Conservation (phyloP, 2,797 vertebrate species). For the Phataginus tetradactyla region DNA sequence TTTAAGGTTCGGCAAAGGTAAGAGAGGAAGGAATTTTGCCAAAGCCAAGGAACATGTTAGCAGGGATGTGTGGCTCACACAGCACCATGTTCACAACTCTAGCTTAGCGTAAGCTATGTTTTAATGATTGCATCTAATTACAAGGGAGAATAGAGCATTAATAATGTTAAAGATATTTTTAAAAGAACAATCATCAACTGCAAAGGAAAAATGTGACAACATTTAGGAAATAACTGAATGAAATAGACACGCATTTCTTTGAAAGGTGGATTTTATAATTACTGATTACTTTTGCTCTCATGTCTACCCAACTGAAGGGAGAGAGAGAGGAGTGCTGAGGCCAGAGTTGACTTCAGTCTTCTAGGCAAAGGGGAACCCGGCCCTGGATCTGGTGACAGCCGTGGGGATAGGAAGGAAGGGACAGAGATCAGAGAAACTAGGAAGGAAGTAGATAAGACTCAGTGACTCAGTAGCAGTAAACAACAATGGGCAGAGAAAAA, state of each 20-base stretch:
- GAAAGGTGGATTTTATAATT: conserved; percentile 40
- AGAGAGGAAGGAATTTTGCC: not conserved
- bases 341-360: not conserved
- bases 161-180: conserved; percentile 42
- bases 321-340: not conserved
- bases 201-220: conserved; percentile 54
- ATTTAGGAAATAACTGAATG: conserved; percentile 41
- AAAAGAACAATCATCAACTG: conserved; percentile 52
- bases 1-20: not conserved
- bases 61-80: not conserved
- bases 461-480: conserved; percentile 24
- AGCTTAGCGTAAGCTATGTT: not conserved
- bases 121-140: conserved; percentile 56
- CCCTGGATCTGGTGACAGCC: not conserved
- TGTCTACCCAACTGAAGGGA: not conserved
- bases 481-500: conserved; percentile 47
- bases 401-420: not conserved
- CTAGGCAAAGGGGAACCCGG: not conserved
- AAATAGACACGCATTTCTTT: conserved; percentile 11
- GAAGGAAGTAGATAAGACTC: conserved; percentile 22
- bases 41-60: not conserved
- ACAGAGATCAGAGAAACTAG: conserved; percentile 19
- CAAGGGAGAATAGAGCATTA: conserved; percentile 34
- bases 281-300: conserved; percentile 41
- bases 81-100: not conserved